phyloP scores from a whole-genome alignment of 2,113 vertebrate species.

The Sinocyclocheilus grahami region DNA sequence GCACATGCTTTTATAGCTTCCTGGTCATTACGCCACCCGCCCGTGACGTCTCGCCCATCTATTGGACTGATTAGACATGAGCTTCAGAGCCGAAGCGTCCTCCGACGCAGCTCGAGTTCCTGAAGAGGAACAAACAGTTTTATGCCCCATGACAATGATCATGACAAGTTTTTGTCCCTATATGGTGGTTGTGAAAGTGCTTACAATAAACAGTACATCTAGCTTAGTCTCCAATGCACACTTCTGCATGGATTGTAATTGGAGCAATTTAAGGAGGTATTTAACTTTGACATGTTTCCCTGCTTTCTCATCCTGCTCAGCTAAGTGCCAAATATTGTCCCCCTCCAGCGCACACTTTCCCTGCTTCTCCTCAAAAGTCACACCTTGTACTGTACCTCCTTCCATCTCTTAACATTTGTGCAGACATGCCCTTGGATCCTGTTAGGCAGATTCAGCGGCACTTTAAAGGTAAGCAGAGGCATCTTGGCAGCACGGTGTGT shows the following conservation, averaged over 20 bases:
- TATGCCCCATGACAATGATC: neutral
- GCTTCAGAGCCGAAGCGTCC: too few species aligned
- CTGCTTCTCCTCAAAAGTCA: conserved; percentile 25
- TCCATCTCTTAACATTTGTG: conserved; percentile 31
- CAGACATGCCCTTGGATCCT: conserved; percentile 49
- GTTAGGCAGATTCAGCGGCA: conserved; percentile 14
- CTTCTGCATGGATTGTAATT: neutral
- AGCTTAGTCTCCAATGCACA: neutral
- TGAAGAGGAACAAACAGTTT: too few species aligned
- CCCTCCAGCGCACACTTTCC: conserved; percentile 34
- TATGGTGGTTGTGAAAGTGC: neutral
- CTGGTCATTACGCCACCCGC: too few species aligned
- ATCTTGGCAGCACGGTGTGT: conserved; percentile 16
- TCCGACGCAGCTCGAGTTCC: too few species aligned
- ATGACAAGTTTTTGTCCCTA: neutral
- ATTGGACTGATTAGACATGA: too few species aligned
- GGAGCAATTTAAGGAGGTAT: neutral
- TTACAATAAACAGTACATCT: neutral
- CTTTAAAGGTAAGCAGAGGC: neutral
- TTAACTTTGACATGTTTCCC: conserved; percentile 26
- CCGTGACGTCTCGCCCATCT: too few species aligned
- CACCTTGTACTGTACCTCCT: conserved; percentile 1
- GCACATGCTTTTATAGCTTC: too few species aligned
- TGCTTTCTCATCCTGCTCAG: neutral
- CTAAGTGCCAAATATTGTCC: conserved; percentile 12